Base-by-base conservation (phyloP, 2,797 vertebrate genomes). In the Phoeniculus purpureus region DNA sequence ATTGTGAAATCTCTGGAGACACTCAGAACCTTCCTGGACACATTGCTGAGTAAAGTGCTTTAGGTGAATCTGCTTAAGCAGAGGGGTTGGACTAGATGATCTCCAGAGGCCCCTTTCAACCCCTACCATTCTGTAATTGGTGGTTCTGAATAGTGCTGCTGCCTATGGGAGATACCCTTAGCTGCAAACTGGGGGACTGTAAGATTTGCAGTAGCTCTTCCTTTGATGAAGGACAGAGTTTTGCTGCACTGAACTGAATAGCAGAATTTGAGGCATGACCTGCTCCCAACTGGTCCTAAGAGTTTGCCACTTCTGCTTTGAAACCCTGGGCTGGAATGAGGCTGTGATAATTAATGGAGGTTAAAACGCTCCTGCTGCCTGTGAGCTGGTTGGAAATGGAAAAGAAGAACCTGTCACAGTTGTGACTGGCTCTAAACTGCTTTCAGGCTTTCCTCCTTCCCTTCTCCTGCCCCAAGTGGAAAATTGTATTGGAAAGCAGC, bases 401-500 rank as follows among this genome's bases (percentile, higher is more conserved):
- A 95, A 93, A 94, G 84, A 95, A 93, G 61, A 95, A 95, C 87
- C 85, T 95, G 95, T 96, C 91, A 94, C 94, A 95, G 43, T 37
- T 93, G 94, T 95, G 94, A 96, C 90, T 95, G 95, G 92, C 95
- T 95, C 86, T 95, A 54, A 96, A 94, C 81, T 92, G 88, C 81
- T 70, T 81, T 95, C 92, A 93, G 87, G 60, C 93, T 92, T 87
- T 95, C 70, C 89, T 94, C 83, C 90, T 94, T 96, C 91, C 77
- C 86, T 86, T 93, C 60, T 40, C 60, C 81, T 93, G 79, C 94
- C 94, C 91, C 91, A 92, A 96, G 90, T 96, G 94, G 95, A 95
- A 96, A 96, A 96, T 94, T 85, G 84, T 90, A 89, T 93, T 93
- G 95, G 88, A 95, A 96, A 92, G 86, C 92, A 94, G 70, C 93